phyloP scores from a whole-genome alignment of 30 jellyfish, hydroid and myxozoan species.

The Nemopilema nomurai region DNA sequence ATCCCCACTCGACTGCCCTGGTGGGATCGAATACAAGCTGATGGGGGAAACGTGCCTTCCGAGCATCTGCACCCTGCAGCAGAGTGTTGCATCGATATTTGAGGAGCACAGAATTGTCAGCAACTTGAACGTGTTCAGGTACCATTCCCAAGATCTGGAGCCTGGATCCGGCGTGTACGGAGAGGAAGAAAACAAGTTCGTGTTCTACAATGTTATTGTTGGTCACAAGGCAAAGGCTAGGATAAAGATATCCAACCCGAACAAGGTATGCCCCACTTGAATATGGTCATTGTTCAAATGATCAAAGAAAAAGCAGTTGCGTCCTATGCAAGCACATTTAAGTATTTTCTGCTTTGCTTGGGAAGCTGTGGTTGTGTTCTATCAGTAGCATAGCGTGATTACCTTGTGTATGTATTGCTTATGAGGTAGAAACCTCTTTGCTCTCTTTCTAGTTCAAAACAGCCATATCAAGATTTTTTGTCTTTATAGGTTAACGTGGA shows the following conservation, averaged over 20 bases:
- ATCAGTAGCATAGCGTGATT: too few species aligned
- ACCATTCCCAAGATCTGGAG: constrained; percentile 72
- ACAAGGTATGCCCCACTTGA: constrained; percentile 55
- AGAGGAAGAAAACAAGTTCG: constrained; percentile 85
- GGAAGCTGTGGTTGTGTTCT: too few species aligned
- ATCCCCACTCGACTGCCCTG: constrained; percentile 83
- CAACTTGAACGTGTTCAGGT: constrained; percentile 73
- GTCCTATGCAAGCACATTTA: too few species aligned
- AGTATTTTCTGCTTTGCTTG: too few species aligned
- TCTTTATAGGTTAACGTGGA: too few species aligned
- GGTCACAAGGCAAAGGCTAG: constrained; percentile 87
- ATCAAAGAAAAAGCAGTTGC: too few species aligned
- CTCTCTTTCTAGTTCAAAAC: too few species aligned
- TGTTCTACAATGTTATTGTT: constrained; percentile 83
- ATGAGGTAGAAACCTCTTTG: too few species aligned
- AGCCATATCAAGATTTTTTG: too few species aligned
- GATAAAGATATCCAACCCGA: constrained; percentile 78
- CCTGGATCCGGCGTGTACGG: constrained; percentile 93
- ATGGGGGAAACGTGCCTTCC: constrained; percentile 91
- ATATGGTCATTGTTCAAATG: not conserved
- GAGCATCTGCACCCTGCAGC: constrained; percentile 72
- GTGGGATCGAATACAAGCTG: constrained; percentile 81
- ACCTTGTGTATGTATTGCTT: too few species aligned
- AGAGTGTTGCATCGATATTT: constrained; percentile 66
- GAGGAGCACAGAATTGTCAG: constrained; percentile 95